These are phyloP conservation scores for Andinoacara biseriatus DNA, from an alignment of 2,113 vertebrate species.

Conservation along the genomic window DNA sequence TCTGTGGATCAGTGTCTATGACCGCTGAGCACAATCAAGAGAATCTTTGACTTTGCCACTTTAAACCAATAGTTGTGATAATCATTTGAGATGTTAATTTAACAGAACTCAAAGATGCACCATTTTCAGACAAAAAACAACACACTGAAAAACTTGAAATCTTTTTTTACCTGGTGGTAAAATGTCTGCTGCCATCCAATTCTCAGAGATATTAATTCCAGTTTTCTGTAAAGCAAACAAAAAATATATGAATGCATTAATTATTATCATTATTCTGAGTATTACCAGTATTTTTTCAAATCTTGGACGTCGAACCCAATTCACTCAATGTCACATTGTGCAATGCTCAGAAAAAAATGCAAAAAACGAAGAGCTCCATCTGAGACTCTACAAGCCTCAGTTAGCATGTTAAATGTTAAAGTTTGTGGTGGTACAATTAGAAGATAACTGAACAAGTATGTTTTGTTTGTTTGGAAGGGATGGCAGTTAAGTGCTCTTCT, in stretches of 20 bases:
- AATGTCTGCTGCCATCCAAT: slow-evolving; percentile 6
- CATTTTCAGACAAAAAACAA: not conserved
- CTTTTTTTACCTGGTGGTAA: slow-evolving; percentile 31
- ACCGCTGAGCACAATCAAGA: too few species aligned
- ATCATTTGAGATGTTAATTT: not conserved
- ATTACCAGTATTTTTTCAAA: not conserved
- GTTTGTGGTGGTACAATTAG: not conserved
- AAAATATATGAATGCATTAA: not conserved
- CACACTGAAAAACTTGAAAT: not conserved
- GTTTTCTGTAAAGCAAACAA: slow-evolving; percentile 30
- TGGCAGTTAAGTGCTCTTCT: not conserved
- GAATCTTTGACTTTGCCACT: too few species aligned
- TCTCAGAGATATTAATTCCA: not conserved
- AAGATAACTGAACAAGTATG: not conserved
- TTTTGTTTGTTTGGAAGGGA: not conserved
- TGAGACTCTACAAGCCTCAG: not conserved
- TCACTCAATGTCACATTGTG: not conserved
- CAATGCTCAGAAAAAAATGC: not conserved
- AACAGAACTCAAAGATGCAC: not conserved
- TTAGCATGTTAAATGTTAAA: not conserved
- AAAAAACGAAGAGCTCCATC: not conserved
- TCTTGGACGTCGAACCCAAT: too few species aligned
- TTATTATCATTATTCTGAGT: not conserved
- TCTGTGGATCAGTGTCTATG: too few species aligned
- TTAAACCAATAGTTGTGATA: too few species aligned